phyloP scores from a whole-genome alignment of 2,113 vertebrate species.

The Semnopithecus entellus region DNA sequence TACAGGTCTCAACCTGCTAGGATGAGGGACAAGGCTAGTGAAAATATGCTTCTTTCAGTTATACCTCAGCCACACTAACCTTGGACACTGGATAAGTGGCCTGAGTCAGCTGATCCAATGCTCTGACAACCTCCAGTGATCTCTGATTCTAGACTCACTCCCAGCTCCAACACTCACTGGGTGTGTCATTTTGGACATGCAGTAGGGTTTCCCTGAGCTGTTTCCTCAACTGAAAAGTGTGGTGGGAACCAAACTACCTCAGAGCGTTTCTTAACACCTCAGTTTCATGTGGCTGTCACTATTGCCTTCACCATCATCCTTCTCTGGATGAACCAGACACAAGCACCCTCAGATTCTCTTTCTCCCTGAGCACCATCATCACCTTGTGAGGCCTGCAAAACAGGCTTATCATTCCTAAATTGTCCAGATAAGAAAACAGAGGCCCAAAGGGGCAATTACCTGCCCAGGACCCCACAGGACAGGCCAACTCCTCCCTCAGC shows the following conservation, averaged over 20 bases:
- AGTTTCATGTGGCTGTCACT: accelerated
- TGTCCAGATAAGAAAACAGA: too few relatives aligned
- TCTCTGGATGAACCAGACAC: not conserved
- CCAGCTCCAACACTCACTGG: not conserved
- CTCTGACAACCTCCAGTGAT: not conserved
- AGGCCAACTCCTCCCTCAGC: too few relatives aligned
- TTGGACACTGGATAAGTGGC: too few relatives aligned
- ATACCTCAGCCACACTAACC: not conserved
- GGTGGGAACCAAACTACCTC: not conserved
- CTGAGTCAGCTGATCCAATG: not conserved
- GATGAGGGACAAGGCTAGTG: not conserved
- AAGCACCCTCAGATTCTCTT: not conserved
- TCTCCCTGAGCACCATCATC: not conserved
- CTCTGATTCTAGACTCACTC: not conserved
- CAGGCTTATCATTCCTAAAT: not conserved
- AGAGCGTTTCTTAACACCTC: not conserved
- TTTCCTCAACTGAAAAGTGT: too few relatives aligned
- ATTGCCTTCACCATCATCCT: not conserved
- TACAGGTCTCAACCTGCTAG: conserved; percentile 86
- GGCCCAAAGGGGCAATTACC: too few relatives aligned
- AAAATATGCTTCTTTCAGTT: not conserved
- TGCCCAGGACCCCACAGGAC: too few relatives aligned
- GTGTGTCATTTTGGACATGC: not conserved
- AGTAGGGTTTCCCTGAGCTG: not conserved
- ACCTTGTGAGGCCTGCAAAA: not conserved